phyloP scores from a whole-genome alignment of 2,888 invertebrate genomes.

The Patella pellucida region DNA sequence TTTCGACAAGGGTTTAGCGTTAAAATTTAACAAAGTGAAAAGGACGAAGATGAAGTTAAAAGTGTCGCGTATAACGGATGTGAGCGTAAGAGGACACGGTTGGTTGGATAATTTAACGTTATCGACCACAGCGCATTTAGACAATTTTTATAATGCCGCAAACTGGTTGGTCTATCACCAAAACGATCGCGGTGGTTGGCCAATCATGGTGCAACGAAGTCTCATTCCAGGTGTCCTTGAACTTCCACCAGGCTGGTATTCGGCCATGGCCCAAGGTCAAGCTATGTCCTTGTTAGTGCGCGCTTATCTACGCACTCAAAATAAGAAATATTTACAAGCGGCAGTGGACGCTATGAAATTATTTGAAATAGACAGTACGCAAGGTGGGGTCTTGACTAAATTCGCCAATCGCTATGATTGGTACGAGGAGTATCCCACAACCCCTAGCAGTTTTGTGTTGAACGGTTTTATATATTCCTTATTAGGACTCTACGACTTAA shows the following conservation, averaged over 20 bases:
- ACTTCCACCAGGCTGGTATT: slow-evolving; percentile 90
- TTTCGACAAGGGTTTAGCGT: slow-evolving; percentile 85
- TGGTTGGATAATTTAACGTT: slow-evolving; percentile 66
- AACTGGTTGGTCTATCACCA: slow-evolving; percentile 93
- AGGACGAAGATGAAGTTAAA: slow-evolving; percentile 43
- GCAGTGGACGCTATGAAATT: slow-evolving; percentile 86
- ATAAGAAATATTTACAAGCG: slow-evolving; percentile 82
- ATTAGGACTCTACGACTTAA: slow-evolving; percentile 95
- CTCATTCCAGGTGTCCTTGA: slow-evolving; percentile 58
- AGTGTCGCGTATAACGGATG: slow-evolving; percentile 49
- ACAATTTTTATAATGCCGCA: slow-evolving; percentile 92
- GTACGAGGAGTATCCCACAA: slow-evolving; percentile 99
- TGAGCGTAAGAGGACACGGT: slow-evolving; percentile 66
- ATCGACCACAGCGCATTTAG: slow-evolving; percentile 84
- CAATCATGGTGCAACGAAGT: slow-evolving; percentile 82
- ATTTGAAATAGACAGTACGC: slow-evolving; percentile 73
- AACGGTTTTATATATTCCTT: slow-evolving; percentile 99
- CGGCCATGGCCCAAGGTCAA: slow-evolving; percentile 99
- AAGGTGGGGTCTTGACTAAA: slow-evolving; percentile 60
- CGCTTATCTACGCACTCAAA: slow-evolving; percentile 83
- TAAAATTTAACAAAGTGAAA: slow-evolving; percentile 53
- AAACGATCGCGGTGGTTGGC: slow-evolving; percentile 92
- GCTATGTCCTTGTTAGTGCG: slow-evolving; percentile 90
- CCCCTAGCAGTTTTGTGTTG: slow-evolving; percentile 89
- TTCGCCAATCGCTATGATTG: slow-evolving; percentile 89